phyloP scores from a whole-genome alignment of 2,113 vertebrate species.

The Nannospalax galili region DNA sequence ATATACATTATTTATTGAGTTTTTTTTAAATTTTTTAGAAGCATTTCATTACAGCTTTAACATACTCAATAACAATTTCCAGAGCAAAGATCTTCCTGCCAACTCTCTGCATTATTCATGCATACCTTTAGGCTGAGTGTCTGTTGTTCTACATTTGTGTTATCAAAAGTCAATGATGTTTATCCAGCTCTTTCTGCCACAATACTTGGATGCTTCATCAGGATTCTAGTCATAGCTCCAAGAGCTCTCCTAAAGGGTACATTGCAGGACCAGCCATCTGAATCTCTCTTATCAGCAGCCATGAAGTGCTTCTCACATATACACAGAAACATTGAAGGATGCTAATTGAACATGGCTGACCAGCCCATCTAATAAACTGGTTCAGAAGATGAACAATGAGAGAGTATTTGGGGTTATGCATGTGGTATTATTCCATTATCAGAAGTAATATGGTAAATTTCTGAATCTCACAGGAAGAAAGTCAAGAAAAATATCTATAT shows the following conservation, averaged over 20 bases:
- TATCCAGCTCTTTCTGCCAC: not conserved
- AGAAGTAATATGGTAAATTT: not conserved
- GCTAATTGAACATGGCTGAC: not conserved
- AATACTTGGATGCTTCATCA: not conserved
- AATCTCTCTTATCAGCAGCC: not conserved
- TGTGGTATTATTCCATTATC: not conserved
- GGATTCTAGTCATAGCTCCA: not conserved
- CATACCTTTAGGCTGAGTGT: not conserved
- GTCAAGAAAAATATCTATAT: not conserved
- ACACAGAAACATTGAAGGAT: not conserved
- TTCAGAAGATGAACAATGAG: not conserved
- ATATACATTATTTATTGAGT: no score
- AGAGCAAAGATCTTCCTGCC: not conserved
- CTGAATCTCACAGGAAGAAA: not conserved
- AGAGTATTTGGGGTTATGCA: not conserved
- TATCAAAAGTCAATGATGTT: not conserved
- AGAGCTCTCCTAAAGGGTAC: not conserved
- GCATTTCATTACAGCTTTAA: no score
- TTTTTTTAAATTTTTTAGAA: no score
- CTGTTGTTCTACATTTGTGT: not conserved
- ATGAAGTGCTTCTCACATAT: not conserved
- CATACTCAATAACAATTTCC: no score
- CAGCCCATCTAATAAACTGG: not conserved
- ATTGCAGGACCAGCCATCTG: not conserved
- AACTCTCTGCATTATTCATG: not conserved